phyloP scores from a whole-genome alignment of 2,113 vertebrate genomes.

The Bungarus multicinctus region DNA sequence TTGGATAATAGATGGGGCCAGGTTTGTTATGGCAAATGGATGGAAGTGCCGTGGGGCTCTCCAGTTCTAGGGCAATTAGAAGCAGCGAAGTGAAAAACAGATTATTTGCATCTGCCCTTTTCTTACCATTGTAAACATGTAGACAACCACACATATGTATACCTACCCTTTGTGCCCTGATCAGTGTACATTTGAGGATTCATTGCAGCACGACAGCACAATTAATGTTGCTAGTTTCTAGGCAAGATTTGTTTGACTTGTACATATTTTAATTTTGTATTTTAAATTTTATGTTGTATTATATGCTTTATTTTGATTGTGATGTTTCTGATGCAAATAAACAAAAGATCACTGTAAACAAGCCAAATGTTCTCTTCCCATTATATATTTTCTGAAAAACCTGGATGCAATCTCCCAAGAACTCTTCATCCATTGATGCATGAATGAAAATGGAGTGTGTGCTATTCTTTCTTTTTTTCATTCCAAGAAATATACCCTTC shows the following conservation, averaged over 20 bases:
- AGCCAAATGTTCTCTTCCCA: background rate
- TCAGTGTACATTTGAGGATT: background rate
- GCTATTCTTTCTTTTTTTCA: background rate
- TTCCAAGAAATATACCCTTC: background rate
- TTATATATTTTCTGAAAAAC: background rate
- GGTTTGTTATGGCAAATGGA: background rate
- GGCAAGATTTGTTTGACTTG: background rate
- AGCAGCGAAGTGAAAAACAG: background rate
- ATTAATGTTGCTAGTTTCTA: background rate
- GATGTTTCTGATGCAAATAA: background rate
- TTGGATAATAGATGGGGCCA: background rate
- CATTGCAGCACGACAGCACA: background rate
- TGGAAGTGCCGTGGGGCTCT: background rate
- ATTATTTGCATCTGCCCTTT: background rate
- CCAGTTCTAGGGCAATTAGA: background rate
- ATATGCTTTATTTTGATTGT: background rate
- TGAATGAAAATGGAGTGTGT: background rate
- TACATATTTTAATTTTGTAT: background rate
- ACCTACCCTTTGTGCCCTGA: background rate
- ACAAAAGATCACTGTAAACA: background rate
- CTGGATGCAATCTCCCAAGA: background rate
- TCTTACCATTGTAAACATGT: background rate
- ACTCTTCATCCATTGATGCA: background rate
- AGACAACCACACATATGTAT: background rate
- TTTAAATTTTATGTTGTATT: background rate